phyloP scores from a whole-genome alignment of 2,888 invertebrate species.

The Alloscopus bannaensis region DNA sequence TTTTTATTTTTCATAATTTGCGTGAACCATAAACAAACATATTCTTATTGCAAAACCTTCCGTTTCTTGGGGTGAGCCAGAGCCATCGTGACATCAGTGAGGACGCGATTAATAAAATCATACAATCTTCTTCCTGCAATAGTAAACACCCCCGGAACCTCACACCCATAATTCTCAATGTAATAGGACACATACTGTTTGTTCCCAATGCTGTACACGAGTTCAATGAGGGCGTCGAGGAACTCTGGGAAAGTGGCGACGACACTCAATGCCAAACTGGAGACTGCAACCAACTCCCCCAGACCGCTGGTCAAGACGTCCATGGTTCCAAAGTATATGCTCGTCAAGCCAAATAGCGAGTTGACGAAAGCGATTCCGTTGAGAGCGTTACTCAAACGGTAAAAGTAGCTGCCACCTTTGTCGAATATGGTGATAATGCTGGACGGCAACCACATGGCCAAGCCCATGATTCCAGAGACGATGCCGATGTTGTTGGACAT shows the following conservation, averaged over 20 bases:
- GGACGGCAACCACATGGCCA: conserved; percentile 22
- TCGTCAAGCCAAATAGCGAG: conserved; percentile 22
- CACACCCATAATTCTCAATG: conserved; percentile 40
- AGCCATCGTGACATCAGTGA: neutral
- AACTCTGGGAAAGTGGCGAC: conserved; percentile 39
- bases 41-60: too few relatives aligned
- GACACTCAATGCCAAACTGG: conserved; percentile 30
- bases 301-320: conserved; percentile 23
- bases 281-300: conserved; percentile 19
- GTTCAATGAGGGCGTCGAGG: conserved; percentile 24
- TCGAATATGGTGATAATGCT: conserved; percentile 14
- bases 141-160: conserved; percentile 21
- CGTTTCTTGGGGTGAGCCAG: too few relatives aligned
- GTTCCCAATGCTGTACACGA: neutral
- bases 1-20: too few relatives aligned
- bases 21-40: too few relatives aligned
- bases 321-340: conserved; percentile 26
- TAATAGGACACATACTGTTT: neutral
- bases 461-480: conserved; percentile 6
- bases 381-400: neutral
- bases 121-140: conserved; percentile 16
- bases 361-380: conserved; percentile 29
- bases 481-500: conserved; percentile 33
- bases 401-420: conserved; percentile 4
- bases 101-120: neutral